Conservation (phyloP, 2,888 invertebrate species). For the Hypselothyrea guttata region DNA sequence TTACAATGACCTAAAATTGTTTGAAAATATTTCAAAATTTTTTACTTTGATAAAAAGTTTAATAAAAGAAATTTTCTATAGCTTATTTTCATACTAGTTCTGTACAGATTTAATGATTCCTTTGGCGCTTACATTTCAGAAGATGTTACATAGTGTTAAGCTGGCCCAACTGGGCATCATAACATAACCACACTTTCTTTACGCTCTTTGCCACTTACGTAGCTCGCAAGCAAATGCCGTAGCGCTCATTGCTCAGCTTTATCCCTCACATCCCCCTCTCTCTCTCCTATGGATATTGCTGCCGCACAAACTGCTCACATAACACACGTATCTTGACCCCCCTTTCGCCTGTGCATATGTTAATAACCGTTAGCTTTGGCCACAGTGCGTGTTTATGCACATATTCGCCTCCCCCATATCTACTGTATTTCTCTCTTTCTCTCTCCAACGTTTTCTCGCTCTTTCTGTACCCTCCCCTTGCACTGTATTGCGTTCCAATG, state of each 20-base stretch:
- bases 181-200: too few relatives aligned
- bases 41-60: too few relatives aligned
- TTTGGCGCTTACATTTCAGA: too few relatives aligned
- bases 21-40: too few relatives aligned
- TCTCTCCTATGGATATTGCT: neutral
- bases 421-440: neutral
- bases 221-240: too few relatives aligned
- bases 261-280: neutral
- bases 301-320: slow-evolving; percentile 11
- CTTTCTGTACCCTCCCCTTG: slow-evolving; percentile 2
- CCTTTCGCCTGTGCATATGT: slow-evolving; percentile 62
- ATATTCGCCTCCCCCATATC: slow-evolving; percentile 23
- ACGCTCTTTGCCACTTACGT: too few relatives aligned
- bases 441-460: slow-evolving; percentile 3
- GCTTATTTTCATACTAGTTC: too few relatives aligned
- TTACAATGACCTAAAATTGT: too few relatives aligned
- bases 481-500: slow-evolving; percentile 40
- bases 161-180: neutral
- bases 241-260: neutral
- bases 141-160: neutral
- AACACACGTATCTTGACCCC: slow-evolving; percentile 20
- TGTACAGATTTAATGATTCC: too few relatives aligned
- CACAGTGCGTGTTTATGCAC: slow-evolving; percentile 52
- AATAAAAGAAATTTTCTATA: too few relatives aligned
- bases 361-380: slow-evolving; percentile 69